These are phyloP conservation scores for Scaptomyza flava DNA, from an alignment of 2,888 invertebrate species.

Conservation along the genomic window DNA sequence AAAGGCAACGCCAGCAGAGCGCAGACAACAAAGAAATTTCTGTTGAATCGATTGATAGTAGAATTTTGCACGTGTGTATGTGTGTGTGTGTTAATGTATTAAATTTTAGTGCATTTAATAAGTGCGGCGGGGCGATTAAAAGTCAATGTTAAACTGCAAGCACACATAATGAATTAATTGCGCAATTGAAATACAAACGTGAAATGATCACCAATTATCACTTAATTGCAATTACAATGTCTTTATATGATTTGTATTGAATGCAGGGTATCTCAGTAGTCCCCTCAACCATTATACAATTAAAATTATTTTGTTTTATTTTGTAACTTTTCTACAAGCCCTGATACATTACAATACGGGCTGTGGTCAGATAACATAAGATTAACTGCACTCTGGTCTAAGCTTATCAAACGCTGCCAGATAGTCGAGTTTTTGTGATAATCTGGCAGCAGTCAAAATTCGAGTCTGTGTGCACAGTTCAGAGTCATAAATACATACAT, in stretches of 20 bases:
- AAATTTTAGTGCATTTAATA: conserved; percentile 35
- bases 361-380: conserved; percentile 32
- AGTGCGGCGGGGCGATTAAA: background rate
- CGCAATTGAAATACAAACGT: conserved; percentile 2
- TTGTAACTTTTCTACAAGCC: background rate
- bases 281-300: background rate
- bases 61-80: conserved; percentile 1
- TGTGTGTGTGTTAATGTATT: conserved; percentile 25
- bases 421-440: conserved; percentile 22
- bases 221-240: background rate
- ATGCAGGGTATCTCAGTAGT: background rate
- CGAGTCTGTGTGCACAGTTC: conserved; percentile 23
- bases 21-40: conserved; percentile 60
- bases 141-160: background rate
- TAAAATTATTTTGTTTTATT: background rate
- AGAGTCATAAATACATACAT: conserved; percentile 21
- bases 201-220: background rate
- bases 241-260: background rate
- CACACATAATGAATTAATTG: conserved; percentile 1
- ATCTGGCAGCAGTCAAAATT: conserved; percentile 26
- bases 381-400: conserved; percentile 14
- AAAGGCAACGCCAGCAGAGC: conserved; percentile 12
- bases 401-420: conserved; percentile 30
- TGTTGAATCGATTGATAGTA: conserved; percentile 15
- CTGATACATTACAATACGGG: conserved; percentile 23